Evolutionary conservation across 2,113 vertebrate genomes (phyloP).

Genomic region (Hyla sarda): DNA sequence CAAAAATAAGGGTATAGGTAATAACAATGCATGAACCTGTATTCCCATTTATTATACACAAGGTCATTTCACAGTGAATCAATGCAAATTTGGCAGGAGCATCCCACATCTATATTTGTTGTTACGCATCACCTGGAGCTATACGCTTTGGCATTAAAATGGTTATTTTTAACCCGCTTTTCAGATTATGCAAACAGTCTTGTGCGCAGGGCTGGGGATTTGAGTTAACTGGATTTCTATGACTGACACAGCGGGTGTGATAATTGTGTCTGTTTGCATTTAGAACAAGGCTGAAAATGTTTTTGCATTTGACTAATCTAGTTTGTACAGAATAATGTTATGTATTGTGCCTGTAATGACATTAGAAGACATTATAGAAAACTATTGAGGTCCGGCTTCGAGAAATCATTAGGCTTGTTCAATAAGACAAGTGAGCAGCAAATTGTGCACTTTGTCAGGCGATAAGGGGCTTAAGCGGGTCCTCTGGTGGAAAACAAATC

Average conservation of each 20-base stretch:
- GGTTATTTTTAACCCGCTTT: constrained; percentile 40
- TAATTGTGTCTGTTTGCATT: constrained; percentile 31
- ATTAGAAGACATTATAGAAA: background rate
- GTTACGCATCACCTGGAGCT: constrained; percentile 33
- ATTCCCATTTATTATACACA: background rate
- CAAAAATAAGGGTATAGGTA: no score
- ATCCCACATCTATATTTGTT: constrained; percentile 21
- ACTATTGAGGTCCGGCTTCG: background rate
- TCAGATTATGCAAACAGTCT: constrained; percentile 22
- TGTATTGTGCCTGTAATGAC: background rate
- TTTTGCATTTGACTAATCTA: constrained; percentile 24
- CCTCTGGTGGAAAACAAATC: no score
- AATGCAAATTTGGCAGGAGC: background rate
- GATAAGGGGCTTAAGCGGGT: background rate
- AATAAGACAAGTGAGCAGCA: background rate
- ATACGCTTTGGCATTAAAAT: background rate
- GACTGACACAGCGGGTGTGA: constrained; percentile 29
- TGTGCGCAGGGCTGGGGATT: background rate
- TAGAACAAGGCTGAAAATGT: constrained; percentile 20
- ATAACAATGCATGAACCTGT: background rate
- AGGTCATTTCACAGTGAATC: background rate
- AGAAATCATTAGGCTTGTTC: background rate
- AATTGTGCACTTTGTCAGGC: background rate
- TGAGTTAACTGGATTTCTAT: constrained; percentile 21
- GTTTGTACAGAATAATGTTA: constrained; percentile 12